Evolutionary conservation across 2,113 vertebrate genomes (phyloP), one percentile per base, ranked within the genome.

Genomic region (Pardalotus punctatus): DNA sequence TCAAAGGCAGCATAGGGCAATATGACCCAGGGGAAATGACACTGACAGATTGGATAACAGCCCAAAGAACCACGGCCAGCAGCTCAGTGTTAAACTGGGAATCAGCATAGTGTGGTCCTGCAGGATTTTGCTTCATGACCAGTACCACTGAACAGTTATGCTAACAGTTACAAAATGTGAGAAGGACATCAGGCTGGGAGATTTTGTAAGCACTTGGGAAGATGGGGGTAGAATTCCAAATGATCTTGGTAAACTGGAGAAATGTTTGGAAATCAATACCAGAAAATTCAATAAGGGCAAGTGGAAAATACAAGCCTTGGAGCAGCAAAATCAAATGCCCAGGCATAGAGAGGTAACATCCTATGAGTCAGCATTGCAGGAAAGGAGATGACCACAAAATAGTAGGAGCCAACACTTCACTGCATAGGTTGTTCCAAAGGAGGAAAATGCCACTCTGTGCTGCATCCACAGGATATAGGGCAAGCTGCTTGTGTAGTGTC

Each of bases 401-500:
- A 82, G 74, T 1, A 66, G 60, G 7, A 91, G 77, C 47, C 77
- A 74, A 45, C 6, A 10, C 11, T 53, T 50, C 14, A 64, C 43
- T 43, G 35, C 27, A 42, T 19, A 7, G 20, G 23, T 28, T 27
- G 5, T 22, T 81, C 65, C 61, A 71, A 62, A 71, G 73, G 19
- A 90, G 20, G 36, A 84, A 86, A 71, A 86, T 38, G 11, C 19
- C 47, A 21, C 48, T 66, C 36, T 50, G 28, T 24, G 48, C 43
- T 70, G 12, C 38, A 40, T 71, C 47, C 79, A 81, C 19, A 66
- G 69, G 33, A 42, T 40, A 12, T 4, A 62, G n/a, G 48, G 33
- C n/a, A 58, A 69, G 36, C 45, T 86, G 50, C 17, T 79, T 33
- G 8, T 51, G 31, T 62, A 0, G 0, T 0, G 0, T 50, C n/a